Conservation (phyloP, 2,888 invertebrate genomes). For the Thyatira batis region DNA sequence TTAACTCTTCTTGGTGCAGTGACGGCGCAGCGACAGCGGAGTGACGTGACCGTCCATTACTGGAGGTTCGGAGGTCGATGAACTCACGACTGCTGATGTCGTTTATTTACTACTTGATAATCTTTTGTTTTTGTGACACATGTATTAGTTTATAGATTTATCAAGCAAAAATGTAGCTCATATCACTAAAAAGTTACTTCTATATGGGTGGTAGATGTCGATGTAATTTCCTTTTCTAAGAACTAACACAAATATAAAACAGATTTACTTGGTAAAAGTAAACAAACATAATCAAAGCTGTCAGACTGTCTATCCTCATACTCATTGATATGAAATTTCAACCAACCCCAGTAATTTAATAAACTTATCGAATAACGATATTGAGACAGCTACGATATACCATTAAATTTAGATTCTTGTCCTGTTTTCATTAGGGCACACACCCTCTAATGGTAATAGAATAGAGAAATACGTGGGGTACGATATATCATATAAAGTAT, state of each 20-base stretch:
- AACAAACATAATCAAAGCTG: neutral
- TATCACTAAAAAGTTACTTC: neutral
- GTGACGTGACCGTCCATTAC: constrained; percentile 70
- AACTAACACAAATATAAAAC: neutral
- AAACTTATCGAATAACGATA: constrained; percentile 56
- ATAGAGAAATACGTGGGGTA: constrained; percentile 38
- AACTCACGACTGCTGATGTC: constrained; percentile 33
- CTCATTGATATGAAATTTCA: constrained; percentile 37
- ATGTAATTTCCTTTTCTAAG: neutral
- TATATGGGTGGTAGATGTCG: neutral
- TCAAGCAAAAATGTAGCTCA: too few relatives aligned
- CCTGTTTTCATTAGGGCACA: constrained; percentile 61
- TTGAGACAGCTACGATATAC: constrained; percentile 47
- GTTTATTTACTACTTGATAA: constrained; percentile 5
- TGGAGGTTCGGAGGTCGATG: constrained; percentile 49
- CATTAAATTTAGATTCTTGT: constrained; percentile 65
- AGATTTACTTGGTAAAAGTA: neutral
- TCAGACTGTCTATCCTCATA: constrained; percentile 23
- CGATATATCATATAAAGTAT: constrained; percentile 12
- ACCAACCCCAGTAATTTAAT: constrained; percentile 39
- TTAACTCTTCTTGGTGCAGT: constrained; percentile 66
- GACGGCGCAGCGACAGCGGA: constrained; percentile 58
- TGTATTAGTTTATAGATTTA: too few relatives aligned
- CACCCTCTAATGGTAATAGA: constrained; percentile 46
- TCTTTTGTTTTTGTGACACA: neutral